phyloP scores from a whole-genome alignment of 2,797 vertebrate species.

The Pogonophryne albipinna region DNA sequence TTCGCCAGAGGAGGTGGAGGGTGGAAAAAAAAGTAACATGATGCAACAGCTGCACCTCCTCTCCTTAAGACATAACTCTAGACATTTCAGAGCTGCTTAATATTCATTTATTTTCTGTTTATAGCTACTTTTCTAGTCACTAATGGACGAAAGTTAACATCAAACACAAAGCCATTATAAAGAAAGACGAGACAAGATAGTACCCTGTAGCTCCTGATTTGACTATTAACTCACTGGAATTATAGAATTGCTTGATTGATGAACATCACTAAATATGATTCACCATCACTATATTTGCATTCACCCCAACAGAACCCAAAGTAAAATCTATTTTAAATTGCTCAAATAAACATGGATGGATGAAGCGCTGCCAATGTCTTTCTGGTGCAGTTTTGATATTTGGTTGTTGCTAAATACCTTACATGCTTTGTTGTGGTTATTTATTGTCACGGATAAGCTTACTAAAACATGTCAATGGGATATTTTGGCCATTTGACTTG shows the following conservation, averaged over 20 bases:
- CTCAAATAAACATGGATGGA: neutral
- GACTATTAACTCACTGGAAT: neutral
- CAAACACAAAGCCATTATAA: neutral
- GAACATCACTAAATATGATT: neutral
- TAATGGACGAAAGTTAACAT: neutral
- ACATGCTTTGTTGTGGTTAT: neutral
- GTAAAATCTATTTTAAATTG: neutral
- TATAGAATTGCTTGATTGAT: neutral
- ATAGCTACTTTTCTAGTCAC: neutral
- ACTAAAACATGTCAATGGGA: neutral
- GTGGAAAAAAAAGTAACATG: conserved; percentile 38
- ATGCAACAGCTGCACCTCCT: conserved; percentile 56
- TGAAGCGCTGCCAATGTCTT: neutral
- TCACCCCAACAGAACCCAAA: neutral
- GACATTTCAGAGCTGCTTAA: conserved; percentile 13
- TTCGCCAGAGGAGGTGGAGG: conserved; percentile 58
- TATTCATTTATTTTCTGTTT: neutral
- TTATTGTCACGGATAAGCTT: neutral
- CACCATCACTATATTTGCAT: neutral
- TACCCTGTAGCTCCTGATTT: neutral
- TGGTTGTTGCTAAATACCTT: neutral
- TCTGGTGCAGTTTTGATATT: neutral
- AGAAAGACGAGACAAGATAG: neutral
- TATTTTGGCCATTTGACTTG: neutral
- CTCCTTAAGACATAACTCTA: conserved; percentile 4